These are phyloP conservation scores for Nematolebias whitei DNA, from an alignment of 2,113 vertebrate species.

Conservation along the genomic window DNA sequence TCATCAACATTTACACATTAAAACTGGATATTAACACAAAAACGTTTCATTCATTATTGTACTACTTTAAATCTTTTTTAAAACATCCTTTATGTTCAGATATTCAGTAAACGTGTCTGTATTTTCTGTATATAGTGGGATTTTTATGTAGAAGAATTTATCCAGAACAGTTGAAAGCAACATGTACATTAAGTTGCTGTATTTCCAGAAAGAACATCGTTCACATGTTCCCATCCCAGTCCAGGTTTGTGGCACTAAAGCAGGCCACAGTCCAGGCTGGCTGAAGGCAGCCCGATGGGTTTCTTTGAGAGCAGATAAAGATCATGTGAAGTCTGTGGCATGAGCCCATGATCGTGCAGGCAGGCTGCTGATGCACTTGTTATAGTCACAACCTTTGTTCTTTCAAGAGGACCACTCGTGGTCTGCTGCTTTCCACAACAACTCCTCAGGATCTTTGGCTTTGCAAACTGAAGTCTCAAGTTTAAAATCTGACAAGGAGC, in stretches of 20 bases:
- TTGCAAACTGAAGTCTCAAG: slow-evolving; percentile 30
- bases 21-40: slow-evolving; percentile 12
- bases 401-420: neutral
- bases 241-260: slow-evolving; percentile 21
- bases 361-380: too few species aligned
- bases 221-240: neutral
- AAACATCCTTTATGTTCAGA: neutral
- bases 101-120: slow-evolving; percentile 42
- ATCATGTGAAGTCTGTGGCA: too few species aligned
- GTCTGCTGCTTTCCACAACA: slow-evolving; percentile 4
- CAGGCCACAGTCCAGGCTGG: neutral
- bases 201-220: slow-evolving; percentile 1
- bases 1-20: neutral
- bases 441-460: slow-evolving; percentile 67
- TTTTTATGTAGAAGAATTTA: slow-evolving; percentile 25
- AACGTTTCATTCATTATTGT: neutral
- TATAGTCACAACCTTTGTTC: neutral
- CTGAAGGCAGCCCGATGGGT: too few species aligned
- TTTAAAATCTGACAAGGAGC: slow-evolving; percentile 21
- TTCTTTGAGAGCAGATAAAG: too few species aligned
- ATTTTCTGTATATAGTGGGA: slow-evolving; percentile 20
- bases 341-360: too few species aligned
- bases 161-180: slow-evolving; percentile 30
- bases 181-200: slow-evolving; percentile 24
- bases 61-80: neutral